Evolutionary conservation across 2,888 invertebrate genomes (phyloP).

Genomic region (Acanthosepion esculentum): DNA sequence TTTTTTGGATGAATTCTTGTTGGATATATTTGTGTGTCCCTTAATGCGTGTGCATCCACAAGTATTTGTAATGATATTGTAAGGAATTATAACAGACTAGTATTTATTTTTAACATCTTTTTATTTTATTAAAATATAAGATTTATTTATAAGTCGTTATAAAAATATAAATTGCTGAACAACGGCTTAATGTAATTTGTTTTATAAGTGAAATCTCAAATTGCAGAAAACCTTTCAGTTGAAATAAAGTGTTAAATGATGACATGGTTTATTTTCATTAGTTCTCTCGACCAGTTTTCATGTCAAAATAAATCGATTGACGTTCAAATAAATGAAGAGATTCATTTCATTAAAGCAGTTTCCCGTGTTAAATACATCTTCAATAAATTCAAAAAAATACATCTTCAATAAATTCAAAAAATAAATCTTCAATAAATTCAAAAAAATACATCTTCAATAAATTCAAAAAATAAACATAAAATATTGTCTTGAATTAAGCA

Average conservation of each 20-base stretch:
- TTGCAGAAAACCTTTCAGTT: background rate
- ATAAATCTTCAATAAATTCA: background rate
- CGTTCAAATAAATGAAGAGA: background rate
- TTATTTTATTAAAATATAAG: background rate
- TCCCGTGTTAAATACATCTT: background rate
- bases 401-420: background rate
- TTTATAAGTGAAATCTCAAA: background rate
- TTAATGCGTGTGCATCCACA: background rate
- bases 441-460: background rate
- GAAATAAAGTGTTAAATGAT: background rate
- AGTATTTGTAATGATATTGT: background rate
- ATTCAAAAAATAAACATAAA: background rate
- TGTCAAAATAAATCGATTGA: background rate
- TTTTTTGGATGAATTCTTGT: no score
- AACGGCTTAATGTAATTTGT: background rate
- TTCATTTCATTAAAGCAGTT: background rate
- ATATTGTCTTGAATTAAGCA: background rate
- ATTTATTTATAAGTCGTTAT: background rate
- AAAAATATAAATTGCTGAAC: background rate
- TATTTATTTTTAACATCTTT: no score
- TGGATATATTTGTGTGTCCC: background rate
- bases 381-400: background rate
- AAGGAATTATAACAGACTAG: no score
- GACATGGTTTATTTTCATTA: background rate
- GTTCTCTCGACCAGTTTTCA: background rate